phyloP scores from a whole-genome alignment of 1,140 invertebrate species.

The Acromyrmex echinatior region DNA sequence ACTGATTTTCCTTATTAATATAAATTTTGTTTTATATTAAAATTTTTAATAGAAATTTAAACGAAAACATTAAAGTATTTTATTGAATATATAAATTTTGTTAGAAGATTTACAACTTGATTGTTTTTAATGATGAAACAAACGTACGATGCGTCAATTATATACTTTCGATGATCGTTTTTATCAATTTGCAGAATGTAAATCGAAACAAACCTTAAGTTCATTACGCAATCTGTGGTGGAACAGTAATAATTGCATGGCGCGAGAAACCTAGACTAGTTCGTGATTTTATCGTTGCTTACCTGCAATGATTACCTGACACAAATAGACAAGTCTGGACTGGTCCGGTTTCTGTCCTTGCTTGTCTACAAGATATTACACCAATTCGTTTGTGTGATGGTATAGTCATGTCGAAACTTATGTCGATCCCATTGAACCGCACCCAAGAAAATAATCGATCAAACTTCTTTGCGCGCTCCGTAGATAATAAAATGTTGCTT shows the following conservation, averaged over 20 bases:
- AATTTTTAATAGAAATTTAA: not conserved
- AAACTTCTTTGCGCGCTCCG: not conserved
- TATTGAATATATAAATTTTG: not conserved
- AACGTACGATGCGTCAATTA: not conserved
- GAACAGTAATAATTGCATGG: not conserved
- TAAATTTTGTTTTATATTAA: not conserved
- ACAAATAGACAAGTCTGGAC: not conserved
- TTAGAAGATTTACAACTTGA: not conserved
- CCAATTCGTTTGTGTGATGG: not conserved
- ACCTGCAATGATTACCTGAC: slow-evolving; percentile 6
- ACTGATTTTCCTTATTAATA: not conserved
- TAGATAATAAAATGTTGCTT: slow-evolving; percentile 19
- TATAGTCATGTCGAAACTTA: not conserved
- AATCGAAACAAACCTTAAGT: slow-evolving; percentile 11
- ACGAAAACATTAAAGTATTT: not conserved
- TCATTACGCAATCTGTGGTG: slow-evolving; percentile 23
- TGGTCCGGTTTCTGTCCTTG: slow-evolving; percentile 47
- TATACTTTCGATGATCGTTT: not conserved
- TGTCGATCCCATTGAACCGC: not conserved
- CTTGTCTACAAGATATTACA: slow-evolving; percentile 11
- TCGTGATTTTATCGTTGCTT: slow-evolving; percentile 45
- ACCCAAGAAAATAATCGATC: not conserved
- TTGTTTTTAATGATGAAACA: not conserved
- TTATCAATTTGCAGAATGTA: not conserved
- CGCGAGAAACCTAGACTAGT: not conserved